Evolutionary conservation across 2,113 vertebrate species (phyloP).

Genomic region (Corydoras maculifer): DNA sequence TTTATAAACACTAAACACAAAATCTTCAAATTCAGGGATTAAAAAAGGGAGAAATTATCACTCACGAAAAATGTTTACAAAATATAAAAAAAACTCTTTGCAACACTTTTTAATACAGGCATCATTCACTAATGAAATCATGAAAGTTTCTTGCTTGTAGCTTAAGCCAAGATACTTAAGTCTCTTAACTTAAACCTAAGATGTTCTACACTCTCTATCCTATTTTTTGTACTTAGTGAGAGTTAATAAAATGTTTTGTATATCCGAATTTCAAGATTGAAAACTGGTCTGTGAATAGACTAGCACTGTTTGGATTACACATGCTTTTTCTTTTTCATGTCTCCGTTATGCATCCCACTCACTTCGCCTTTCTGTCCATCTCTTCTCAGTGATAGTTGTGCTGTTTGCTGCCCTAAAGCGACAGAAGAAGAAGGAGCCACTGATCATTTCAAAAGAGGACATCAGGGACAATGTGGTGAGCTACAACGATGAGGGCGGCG

Average conservation of each 20-base stretch:
- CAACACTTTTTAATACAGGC: too few species aligned
- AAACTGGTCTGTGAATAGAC: constrained; percentile 2
- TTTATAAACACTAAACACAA: too few species aligned
- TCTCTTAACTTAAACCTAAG: background rate
- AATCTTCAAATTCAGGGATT: too few species aligned
- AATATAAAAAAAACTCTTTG: too few species aligned
- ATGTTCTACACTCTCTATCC: too few species aligned
- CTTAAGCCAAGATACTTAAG: background rate
- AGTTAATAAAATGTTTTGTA: background rate
- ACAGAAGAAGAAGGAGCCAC: constrained; percentile 86
- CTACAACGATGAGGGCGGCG: constrained; percentile 92
- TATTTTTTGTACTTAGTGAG: background rate
- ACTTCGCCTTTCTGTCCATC: constrained; percentile 26
- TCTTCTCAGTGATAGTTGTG: constrained; percentile 79
- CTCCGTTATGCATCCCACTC: background rate
- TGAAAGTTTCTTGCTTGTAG: background rate
- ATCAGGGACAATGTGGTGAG: constrained; percentile 93
- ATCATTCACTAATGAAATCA: too few species aligned
- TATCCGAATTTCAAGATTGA: background rate
- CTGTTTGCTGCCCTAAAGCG: constrained; percentile 81
- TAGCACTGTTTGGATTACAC: background rate
- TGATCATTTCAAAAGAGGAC: constrained; percentile 95
- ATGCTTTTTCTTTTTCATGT: background rate
- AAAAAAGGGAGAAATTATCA: too few species aligned
- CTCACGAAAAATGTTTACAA: too few species aligned